These are phyloP conservation scores for Xenotilapia leptura DNA, from an alignment of 2,113 vertebrate species.

Conservation along the genomic window DNA sequence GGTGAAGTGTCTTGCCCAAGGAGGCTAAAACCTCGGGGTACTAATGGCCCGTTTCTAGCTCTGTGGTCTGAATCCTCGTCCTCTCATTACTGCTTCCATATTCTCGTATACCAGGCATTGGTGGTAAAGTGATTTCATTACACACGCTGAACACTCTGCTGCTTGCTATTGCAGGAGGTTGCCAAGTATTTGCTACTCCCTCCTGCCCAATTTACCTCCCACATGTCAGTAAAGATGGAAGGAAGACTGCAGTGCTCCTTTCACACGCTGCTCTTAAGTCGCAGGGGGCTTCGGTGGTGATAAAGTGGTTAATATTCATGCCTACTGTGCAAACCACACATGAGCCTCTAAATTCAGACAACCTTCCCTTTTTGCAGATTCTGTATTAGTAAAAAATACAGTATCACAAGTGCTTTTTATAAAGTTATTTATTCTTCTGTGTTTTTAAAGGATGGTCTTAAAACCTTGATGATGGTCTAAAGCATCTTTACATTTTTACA, in stretches of 20 bases:
- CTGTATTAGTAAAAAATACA: neutral
- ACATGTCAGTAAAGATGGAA: neutral
- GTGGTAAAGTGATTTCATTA: slow-evolving; percentile 14
- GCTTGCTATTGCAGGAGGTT: neutral
- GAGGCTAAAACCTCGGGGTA: neutral
- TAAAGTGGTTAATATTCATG: neutral
- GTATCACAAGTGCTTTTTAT: neutral
- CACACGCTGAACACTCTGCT: neutral
- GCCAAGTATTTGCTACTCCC: neutral
- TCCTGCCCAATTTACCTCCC: slow-evolving; percentile 14
- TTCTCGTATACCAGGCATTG: neutral
- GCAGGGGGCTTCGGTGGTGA: neutral
- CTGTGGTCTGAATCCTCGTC: neutral
- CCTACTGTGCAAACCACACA: neutral
- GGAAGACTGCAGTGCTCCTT: neutral
- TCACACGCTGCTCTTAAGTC: neutral
- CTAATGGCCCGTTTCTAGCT: neutral
- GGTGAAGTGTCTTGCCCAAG: fast-evolving
- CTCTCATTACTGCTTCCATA: neutral
- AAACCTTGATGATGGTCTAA: neutral
- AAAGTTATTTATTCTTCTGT: neutral
- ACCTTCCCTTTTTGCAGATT: neutral
- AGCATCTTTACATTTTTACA: neutral
- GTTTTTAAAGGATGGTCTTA: neutral
- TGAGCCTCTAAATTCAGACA: neutral